phyloP scores from a whole-genome alignment of 2,888 invertebrate genomes.

The Graphium colonna region DNA sequence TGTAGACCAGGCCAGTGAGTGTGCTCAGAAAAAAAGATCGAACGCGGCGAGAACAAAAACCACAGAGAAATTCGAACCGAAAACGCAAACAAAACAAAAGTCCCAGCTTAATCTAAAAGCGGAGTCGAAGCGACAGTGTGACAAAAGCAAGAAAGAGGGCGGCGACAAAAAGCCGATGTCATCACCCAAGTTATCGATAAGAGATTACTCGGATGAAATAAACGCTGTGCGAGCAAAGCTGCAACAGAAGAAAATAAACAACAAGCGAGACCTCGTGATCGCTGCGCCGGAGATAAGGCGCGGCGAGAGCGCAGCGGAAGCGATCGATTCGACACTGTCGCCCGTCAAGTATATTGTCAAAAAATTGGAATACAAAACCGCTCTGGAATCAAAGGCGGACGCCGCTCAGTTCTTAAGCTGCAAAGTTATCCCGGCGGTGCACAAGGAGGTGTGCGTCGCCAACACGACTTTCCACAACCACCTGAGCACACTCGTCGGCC shows the following conservation, averaged over 20 bases:
- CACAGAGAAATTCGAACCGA: slow-evolving; percentile 57
- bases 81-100: slow-evolving; percentile 68
- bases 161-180: slow-evolving; percentile 58
- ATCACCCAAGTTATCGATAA: slow-evolving; percentile 57
- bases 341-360: slow-evolving; percentile 74
- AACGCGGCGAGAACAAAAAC: slow-evolving; percentile 51
- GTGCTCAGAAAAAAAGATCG: slow-evolving; percentile 74
- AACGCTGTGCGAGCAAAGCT: slow-evolving; percentile 72
- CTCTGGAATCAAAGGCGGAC: slow-evolving; percentile 65
- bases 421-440: slow-evolving; percentile 70
- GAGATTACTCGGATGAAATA: slow-evolving; percentile 74
- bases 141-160: slow-evolving; percentile 64
- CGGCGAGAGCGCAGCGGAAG: slow-evolving; percentile 55
- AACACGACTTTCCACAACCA: slow-evolving; percentile 73
- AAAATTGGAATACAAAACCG: slow-evolving; percentile 72
- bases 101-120: slow-evolving; percentile 66
- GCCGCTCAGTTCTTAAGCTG: slow-evolving; percentile 62
- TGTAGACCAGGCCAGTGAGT: slow-evolving; percentile 78
- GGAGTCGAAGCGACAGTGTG: slow-evolving; percentile 59
- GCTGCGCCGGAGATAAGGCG: slow-evolving; percentile 51
- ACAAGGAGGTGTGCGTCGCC: slow-evolving; percentile 71
- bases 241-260: slow-evolving; percentile 67
- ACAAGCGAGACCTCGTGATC: slow-evolving; percentile 63
- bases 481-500: slow-evolving; percentile 75
- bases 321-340: slow-evolving; percentile 62